Evolutionary conservation across 2,888 invertebrate genomes (phyloP).

Genomic region (Esperia sulphurella): DNA sequence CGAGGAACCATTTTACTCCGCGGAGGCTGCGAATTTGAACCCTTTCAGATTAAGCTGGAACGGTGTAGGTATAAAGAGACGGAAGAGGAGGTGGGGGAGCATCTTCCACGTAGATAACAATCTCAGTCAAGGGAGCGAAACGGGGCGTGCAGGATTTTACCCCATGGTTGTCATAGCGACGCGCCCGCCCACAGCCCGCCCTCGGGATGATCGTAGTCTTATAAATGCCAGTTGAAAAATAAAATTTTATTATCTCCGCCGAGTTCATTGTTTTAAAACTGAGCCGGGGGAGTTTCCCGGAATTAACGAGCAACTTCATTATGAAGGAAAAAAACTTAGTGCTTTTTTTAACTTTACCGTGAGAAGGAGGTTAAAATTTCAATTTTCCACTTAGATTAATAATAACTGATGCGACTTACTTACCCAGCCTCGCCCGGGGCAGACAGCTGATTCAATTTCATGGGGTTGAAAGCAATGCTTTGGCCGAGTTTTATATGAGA

Average conservation of each 20-base stretch:
- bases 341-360: no score
- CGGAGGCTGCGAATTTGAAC: constrained; percentile 43
- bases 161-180: constrained; percentile 68
- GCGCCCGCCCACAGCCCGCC: constrained; percentile 55
- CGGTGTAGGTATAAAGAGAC: constrained; percentile 55
- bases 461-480: no score
- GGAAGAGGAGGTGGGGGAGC: constrained; percentile 61
- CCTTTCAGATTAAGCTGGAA: constrained; percentile 66
- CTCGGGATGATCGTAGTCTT: constrained; percentile 51
- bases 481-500: no score
- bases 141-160: constrained; percentile 65
- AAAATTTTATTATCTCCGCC: constrained; percentile 66
- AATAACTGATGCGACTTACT: no score
- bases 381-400: no score
- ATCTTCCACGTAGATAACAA: constrained; percentile 69
- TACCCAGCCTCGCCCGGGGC: no score
- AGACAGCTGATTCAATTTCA: no score
- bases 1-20: constrained; percentile 34
- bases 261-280: constrained; percentile 68
- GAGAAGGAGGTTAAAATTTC: no score
- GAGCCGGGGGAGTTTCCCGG: constrained; percentile 41
- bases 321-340: constrained; percentile 21
- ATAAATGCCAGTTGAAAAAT: constrained; percentile 66
- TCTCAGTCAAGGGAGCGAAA: constrained; percentile 54
- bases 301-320: constrained; percentile 48